Evolutionary conservation across 2,797 vertebrate species (phyloP).

Genomic region (Amazona ochrocephala): DNA sequence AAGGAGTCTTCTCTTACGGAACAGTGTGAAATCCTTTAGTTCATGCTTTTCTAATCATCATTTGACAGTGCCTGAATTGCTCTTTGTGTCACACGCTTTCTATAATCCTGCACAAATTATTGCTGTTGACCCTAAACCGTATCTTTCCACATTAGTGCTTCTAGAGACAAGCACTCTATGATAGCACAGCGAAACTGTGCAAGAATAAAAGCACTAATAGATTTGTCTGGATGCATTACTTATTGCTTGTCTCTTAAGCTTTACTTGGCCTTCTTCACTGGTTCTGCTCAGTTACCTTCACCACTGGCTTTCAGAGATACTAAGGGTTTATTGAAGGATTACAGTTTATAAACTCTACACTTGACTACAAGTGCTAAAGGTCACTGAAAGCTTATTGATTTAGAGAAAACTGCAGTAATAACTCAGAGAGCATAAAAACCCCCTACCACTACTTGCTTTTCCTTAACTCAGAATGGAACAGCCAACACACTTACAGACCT

Average conservation of each 20-base stretch:
- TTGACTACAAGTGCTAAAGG: not conserved
- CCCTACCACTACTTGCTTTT: not conserved
- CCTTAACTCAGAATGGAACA: not conserved
- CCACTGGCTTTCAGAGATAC: not conserved
- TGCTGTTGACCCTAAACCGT: not conserved
- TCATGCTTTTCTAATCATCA: not conserved
- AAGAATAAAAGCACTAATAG: slow-evolving; percentile 63
- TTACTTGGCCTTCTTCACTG: not conserved
- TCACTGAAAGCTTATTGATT: slow-evolving; percentile 29
- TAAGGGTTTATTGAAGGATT: not conserved
- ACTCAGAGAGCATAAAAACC: not conserved
- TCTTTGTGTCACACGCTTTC: not conserved
- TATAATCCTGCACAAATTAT: slow-evolving; percentile 1
- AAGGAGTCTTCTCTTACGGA: not conserved
- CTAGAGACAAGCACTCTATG: not conserved
- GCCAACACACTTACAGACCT: not conserved
- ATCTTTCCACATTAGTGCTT: slow-evolving; percentile 27
- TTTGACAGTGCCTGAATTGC: not conserved
- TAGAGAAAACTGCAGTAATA: not conserved
- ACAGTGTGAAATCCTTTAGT: not conserved
- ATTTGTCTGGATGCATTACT: slow-evolving; percentile 55
- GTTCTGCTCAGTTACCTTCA: not conserved
- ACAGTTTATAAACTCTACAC: not conserved
- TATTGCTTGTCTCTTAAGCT: slow-evolving; percentile 20
- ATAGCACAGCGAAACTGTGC: slow-evolving; percentile 31